Evolutionary conservation across 37 sponge, comb jelly and placozoan genomes (phyloP).

Genomic region (Eunapius fragilis): DNA sequence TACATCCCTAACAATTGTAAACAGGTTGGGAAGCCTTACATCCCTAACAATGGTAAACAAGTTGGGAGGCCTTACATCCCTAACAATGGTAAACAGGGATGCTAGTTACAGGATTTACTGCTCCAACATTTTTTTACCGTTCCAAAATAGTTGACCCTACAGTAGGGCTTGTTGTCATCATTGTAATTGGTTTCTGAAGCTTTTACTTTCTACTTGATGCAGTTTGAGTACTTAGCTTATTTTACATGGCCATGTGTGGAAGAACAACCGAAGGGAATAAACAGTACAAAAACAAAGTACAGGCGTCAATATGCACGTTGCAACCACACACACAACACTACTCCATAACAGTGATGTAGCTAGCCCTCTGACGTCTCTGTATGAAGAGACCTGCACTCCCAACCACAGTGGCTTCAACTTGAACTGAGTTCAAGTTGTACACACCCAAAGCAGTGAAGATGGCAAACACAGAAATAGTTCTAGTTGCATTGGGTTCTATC

Average conservation of each 20-base stretch:
- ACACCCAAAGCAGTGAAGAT: slow-evolving; percentile 51
- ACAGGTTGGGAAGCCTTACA: too few species aligned
- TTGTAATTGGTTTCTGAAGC: too few species aligned
- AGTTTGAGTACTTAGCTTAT: not conserved
- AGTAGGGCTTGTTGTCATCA: not conserved
- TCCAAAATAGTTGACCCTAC: too few species aligned
- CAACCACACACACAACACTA: not conserved
- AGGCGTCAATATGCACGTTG: not conserved
- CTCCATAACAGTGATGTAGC: slow-evolving; percentile 36
- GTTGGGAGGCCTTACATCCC: too few species aligned
- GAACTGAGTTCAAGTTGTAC: slow-evolving; percentile 46
- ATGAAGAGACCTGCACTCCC: slow-evolving; percentile 3
- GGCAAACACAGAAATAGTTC: slow-evolving; percentile 29
- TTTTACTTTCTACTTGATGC: not conserved
- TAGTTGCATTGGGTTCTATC: slow-evolving; percentile 30
- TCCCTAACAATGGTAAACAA: too few species aligned
- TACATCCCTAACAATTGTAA: too few species aligned
- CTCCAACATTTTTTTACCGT: too few species aligned
- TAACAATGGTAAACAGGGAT: too few species aligned
- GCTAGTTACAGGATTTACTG: too few species aligned
- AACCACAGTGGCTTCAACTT: slow-evolving; percentile 16
- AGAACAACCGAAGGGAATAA: not conserved
- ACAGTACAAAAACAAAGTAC: slow-evolving; percentile 22
- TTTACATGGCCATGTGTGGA: not conserved
- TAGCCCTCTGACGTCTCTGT: slow-evolving; percentile 58